phyloP scores from a whole-genome alignment of 2,888 invertebrate species.

The Drosophila nr. fundita region DNA sequence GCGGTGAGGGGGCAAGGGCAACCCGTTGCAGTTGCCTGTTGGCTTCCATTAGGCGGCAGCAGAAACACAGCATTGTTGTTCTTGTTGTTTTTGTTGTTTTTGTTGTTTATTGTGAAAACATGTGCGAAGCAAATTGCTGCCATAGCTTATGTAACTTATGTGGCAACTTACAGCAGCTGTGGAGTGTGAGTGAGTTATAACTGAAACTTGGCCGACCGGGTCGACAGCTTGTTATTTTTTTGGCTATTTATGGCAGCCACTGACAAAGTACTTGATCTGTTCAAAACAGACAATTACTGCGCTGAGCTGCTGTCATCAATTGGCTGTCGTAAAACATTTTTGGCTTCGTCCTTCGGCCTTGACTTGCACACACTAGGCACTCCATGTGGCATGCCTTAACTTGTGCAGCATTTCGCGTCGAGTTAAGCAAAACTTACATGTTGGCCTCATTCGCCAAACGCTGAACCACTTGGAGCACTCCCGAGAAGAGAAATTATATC shows the following conservation, averaged over 20 bases:
- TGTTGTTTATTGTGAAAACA: slow-evolving; percentile 20
- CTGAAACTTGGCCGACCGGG: not conserved
- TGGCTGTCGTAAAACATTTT: slow-evolving; percentile 4
- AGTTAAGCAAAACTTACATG: not conserved
- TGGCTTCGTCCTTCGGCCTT: not conserved
- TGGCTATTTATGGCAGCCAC: slow-evolving; percentile 11
- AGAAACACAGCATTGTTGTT: slow-evolving; percentile 2
- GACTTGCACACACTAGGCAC: not conserved
- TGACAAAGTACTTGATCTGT: slow-evolving; percentile 16
- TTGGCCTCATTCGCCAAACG: not conserved
- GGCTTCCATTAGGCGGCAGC: slow-evolving; percentile 11
- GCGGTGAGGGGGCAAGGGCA: not conserved
- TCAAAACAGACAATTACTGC: slow-evolving; percentile 20
- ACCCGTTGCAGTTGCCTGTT: slow-evolving; percentile 10
- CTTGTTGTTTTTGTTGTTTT: slow-evolving; percentile 6
- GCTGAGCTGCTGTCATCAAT: slow-evolving; percentile 14
- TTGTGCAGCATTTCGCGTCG: not conserved
- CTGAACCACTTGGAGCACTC: not conserved
- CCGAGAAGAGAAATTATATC: not conserved
- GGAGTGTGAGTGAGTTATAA: slow-evolving; percentile 9
- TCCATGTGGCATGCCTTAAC: not conserved
- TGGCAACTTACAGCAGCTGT: not conserved
- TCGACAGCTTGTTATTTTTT: slow-evolving; percentile 10
- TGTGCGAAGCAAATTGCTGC: slow-evolving; percentile 21
- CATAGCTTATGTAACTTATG: slow-evolving; percentile 10